phyloP scores from a whole-genome alignment of 2,888 invertebrate species.

The Strigamia crassipes region DNA sequence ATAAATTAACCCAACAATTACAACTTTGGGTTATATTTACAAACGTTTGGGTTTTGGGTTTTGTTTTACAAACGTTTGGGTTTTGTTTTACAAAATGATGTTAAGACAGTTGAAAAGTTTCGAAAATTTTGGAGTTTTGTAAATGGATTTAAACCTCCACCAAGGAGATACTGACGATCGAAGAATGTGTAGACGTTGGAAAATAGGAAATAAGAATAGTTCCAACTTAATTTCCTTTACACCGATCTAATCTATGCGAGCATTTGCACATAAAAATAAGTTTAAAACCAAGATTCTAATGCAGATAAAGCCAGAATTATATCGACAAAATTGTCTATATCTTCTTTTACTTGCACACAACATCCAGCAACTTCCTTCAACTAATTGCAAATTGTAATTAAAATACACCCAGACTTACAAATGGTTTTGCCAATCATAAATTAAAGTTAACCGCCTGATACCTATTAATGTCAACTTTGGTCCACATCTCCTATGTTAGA shows the following conservation, averaged over 20 bases:
- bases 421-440: no score
- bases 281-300: not conserved
- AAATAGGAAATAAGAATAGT: constrained; percentile 31
- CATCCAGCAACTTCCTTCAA: not conserved
- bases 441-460: no score
- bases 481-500: no score
- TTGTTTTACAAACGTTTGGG: no score
- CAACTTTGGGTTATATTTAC: not conserved
- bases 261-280: constrained; percentile 12
- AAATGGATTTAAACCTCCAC: not conserved
- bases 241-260: constrained; percentile 12
- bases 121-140: not conserved
- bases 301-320: not conserved
- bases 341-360: not conserved
- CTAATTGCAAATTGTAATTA: not conserved
- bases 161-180: constrained; percentile 10
- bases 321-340: not conserved
- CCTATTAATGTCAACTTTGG: no score
- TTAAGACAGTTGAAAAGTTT: no score
- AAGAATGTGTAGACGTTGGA: constrained; percentile 25
- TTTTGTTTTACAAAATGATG: no score
- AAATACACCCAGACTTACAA: not conserved
- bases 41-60: no score
- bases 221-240: constrained; percentile 40
- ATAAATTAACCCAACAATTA: not conserved